Percentiles rank a stretch among this genome's conserved stretches.
These are phyloP conservation scores for Nesoenas mayeri DNA, from an alignment of 2,113 vertebrate genomes.

Conservation along the genomic window DNA sequence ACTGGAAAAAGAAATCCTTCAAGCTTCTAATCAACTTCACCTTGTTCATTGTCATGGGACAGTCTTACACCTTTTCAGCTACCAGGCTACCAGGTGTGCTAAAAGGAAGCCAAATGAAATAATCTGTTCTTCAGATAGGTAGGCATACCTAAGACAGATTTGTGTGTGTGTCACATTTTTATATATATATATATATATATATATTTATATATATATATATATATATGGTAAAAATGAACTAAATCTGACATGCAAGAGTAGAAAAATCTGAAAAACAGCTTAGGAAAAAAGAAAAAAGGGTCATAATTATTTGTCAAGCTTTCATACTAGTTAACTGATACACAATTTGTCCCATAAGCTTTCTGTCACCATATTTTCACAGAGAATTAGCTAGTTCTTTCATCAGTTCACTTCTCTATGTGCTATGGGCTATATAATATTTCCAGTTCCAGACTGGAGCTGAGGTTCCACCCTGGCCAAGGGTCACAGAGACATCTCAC, in stretches of 20 bases:
- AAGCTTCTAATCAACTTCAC: not conserved
- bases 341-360: not conserved
- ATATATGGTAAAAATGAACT: not conserved
- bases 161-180: not conserved
- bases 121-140: not conserved
- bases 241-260: not conserved
- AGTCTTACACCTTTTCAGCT: not conserved
- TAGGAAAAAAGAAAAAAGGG: not conserved
- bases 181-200: not conserved
- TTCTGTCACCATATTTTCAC: not conserved
- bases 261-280: not conserved
- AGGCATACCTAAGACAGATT: not conserved
- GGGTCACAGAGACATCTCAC: not conserved
- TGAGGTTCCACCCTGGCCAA: accelerated
- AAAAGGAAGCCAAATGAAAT: not conserved
- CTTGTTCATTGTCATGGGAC: not conserved
- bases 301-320: not conserved
- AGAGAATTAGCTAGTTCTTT: not conserved
- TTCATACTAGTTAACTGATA: not conserved
- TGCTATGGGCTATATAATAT: not conserved
- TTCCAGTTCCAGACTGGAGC: not conserved
- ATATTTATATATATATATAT: not conserved
- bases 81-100: not conserved
- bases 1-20: not conserved
- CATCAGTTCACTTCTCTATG: not conserved